Evolutionary conservation across 2,113 vertebrate genomes (phyloP).

Genomic region (Pampusana beccarii): DNA sequence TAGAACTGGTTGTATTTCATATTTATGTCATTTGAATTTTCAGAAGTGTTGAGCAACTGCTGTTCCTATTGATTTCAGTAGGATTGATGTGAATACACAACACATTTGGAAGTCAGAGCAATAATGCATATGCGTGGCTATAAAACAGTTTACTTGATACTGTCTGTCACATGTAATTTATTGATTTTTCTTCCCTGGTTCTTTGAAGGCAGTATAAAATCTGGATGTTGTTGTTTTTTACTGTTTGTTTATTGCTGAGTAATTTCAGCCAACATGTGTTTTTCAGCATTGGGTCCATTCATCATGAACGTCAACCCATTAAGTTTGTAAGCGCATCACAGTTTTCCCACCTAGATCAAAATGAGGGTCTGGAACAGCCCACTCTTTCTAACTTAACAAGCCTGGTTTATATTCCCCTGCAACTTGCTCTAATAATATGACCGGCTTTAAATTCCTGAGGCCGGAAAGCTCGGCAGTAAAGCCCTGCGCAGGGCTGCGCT

Average conservation of each 20-base stretch:
- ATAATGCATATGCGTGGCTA: background rate
- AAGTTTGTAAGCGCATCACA: background rate
- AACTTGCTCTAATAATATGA: constrained; percentile 35
- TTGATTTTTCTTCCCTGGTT: constrained; percentile 8
- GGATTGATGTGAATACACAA: background rate
- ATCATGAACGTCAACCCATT: constrained; percentile 19
- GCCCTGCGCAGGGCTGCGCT: background rate
- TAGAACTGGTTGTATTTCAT: background rate
- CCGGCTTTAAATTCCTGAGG: constrained; percentile 29
- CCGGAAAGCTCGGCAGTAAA: background rate
- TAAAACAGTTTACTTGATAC: constrained; percentile 45
- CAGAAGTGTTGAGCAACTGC: background rate
- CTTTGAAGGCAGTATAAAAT: constrained; percentile 57
- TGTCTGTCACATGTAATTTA: constrained; percentile 37
- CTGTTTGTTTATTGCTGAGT: constrained; percentile 62
- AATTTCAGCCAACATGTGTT: constrained; percentile 57
- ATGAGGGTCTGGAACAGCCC: constrained; percentile 44
- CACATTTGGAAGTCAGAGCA: constrained; percentile 6
- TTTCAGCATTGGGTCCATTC: constrained; percentile 49
- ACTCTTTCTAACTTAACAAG: background rate
- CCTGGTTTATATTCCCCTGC: constrained; percentile 12
- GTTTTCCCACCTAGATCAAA: constrained; percentile 68
- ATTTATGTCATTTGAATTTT: background rate
- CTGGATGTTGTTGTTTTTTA: constrained; percentile 54
- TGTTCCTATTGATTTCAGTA: background rate